Conservation (phyloP, 2,113 vertebrate species). For the Oxygymnocypris stewartii region DNA sequence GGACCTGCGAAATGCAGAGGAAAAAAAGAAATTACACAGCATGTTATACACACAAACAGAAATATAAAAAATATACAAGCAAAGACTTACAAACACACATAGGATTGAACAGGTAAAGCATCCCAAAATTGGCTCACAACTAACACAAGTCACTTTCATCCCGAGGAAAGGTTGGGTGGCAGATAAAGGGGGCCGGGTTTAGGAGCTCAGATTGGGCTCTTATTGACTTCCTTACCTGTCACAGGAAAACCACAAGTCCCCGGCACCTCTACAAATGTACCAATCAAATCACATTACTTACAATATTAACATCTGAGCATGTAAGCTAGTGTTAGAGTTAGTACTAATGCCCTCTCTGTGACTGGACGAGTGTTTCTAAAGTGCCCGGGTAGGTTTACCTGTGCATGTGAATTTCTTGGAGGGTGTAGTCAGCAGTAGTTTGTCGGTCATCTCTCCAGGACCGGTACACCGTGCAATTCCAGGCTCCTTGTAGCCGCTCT, state of each 20-base stretch:
- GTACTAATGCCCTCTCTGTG: background rate
- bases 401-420: conserved; percentile 97
- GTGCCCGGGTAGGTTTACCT: conserved; percentile 74
- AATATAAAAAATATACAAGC: background rate
- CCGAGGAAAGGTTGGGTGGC: conserved; percentile 49
- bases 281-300: conserved; percentile 74
- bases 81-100: conserved; percentile 23
- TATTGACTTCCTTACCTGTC: conserved; percentile 85
- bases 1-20: conserved; percentile 74
- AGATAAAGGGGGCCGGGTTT: conserved; percentile 56
- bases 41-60: conserved; percentile 44
- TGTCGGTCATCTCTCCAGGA: conserved; percentile 96
- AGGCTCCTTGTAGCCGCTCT: conserved; percentile 97
- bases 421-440: conserved; percentile 94
- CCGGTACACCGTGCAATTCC: conserved; percentile 95
- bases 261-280: conserved; percentile 82
- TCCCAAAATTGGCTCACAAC: background rate
- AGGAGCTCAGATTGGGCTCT: conserved; percentile 65
- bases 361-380: background rate
- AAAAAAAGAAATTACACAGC: background rate
- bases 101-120: conserved; percentile 29
- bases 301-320: conserved; percentile 57
- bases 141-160: conserved; percentile 39
- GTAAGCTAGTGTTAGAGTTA: conserved; percentile 10
- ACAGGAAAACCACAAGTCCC: conserved; percentile 92